Base-by-base conservation (phyloP, 2,797 vertebrate genomes). In the Heliangelus exortis region DNA sequence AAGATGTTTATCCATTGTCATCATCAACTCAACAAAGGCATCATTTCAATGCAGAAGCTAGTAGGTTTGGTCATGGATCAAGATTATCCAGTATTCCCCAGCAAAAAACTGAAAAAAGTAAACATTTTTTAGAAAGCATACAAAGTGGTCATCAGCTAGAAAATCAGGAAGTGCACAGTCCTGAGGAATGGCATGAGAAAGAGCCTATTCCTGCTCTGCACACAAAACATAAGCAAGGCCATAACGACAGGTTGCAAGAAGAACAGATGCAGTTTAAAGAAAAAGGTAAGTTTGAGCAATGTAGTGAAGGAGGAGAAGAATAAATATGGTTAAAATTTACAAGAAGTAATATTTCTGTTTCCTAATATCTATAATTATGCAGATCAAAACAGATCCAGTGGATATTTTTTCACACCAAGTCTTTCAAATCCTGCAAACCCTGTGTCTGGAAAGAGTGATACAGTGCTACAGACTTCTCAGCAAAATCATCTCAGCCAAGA, bases 1-100 rank as follows among this genome's bases (percentile, higher is more conserved):
- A 98, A 97, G 98, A 98, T 73, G 74, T 97, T 94, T 98, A 97
- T 96, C 98, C 97, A 28, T 97, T 96, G 65, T 97, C 98, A 36
- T 97, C 97, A 97, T 54, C 84, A 69, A 73, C 94, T 92, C 91
- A 97, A 87, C 98, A 98, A 88, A 98, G 94, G 58, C 94, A 81
- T 83, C 96, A 96, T 43, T 96, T 94, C 96, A 98, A 96, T 94
- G 84, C 92, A 50, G 96, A 97, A 83, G 85, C 74, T 84, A 94
- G 94, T 63, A 93, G 84, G 69, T 96, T 96, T 90, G 92, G 90
- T 80, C 73, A 74, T 48, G 97, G 94, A 96, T 94, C 87, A 58
- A 94, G 94, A 95, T 97, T 93, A 81, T 31, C 94, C 89, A 93
- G 88, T 97, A 91, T 95, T 66, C 94, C 95, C 76, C 97, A 97